These are phyloP conservation scores for Dexiosoma caninum DNA, from an alignment of 2,888 invertebrate genomes.

Conservation along the genomic window DNA sequence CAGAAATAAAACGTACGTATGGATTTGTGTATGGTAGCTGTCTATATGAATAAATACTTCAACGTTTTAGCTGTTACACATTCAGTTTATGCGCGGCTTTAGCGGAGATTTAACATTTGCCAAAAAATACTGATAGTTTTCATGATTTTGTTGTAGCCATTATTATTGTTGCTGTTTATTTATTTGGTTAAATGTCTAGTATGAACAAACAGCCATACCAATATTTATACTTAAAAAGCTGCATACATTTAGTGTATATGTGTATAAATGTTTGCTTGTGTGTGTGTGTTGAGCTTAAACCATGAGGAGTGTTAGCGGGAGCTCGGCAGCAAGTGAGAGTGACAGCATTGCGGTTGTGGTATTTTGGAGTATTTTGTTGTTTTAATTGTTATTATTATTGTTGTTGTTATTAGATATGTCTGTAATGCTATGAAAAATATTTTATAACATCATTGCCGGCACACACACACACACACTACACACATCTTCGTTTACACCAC, in stretches of 20 bases:
- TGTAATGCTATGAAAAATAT: slow-evolving; percentile 39
- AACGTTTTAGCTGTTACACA: slow-evolving; percentile 30
- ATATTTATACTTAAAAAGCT: slow-evolving; percentile 20
- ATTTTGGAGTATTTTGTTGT: slow-evolving; percentile 46
- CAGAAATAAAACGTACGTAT: slow-evolving; percentile 19
- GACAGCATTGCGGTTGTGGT: slow-evolving; percentile 68
- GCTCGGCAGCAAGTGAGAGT: slow-evolving; percentile 65
- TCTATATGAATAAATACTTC: slow-evolving; percentile 5
- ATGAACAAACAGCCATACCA: slow-evolving; percentile 2
- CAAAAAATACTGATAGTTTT: slow-evolving; percentile 63
- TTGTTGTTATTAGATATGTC: slow-evolving; percentile 52
- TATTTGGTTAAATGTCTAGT: slow-evolving; percentile 59
- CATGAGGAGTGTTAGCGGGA: slow-evolving; percentile 49
- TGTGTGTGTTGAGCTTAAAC: slow-evolving; percentile 4
- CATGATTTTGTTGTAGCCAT: slow-evolving; percentile 14
- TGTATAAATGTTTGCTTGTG: neutral
- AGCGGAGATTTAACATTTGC: slow-evolving; percentile 50
- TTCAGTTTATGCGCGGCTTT: slow-evolving; percentile 44
- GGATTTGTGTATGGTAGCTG: slow-evolving; percentile 28
- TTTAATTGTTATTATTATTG: slow-evolving; percentile 32
- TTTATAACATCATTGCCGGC: slow-evolving; percentile 46
- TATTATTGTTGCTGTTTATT: slow-evolving; percentile 59
- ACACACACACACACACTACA: neutral
- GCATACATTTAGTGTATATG: slow-evolving; percentile 16
- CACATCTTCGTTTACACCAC: neutral